Evolutionary conservation across 2,113 vertebrate species (phyloP).

Genomic region (Stigmatopora argus): DNA sequence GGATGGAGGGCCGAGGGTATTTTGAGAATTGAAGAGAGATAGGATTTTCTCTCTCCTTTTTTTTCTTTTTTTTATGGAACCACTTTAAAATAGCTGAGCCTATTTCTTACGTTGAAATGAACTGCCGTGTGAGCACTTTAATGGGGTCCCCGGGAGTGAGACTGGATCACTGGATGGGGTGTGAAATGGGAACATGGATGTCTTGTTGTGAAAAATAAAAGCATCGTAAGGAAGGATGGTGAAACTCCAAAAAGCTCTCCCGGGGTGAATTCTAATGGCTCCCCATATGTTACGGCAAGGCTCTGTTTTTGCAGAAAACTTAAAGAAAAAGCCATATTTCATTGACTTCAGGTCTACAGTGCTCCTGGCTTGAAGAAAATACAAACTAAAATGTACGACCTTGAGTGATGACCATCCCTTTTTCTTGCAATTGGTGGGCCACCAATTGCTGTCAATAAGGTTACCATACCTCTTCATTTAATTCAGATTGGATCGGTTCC

Average conservation of each 20-base stretch:
- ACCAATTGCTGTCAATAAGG: no score
- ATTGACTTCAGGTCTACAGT: background rate
- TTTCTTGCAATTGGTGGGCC: no score
- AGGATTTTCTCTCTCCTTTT: constrained; percentile 44
- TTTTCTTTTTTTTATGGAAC: constrained; percentile 27
- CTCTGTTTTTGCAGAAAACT: constrained; percentile 11
- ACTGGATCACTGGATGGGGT: constrained; percentile 51
- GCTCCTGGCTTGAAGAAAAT: background rate
- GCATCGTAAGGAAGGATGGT: constrained; percentile 24
- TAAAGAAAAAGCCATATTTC: background rate
- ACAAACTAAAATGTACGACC: no score
- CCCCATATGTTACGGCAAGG: constrained; percentile 36
- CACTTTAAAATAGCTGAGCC: constrained; percentile 60
- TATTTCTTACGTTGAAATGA: constrained; percentile 62
- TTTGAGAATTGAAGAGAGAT: constrained; percentile 59
- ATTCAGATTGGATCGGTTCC: no score
- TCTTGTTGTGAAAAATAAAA: constrained; percentile 42
- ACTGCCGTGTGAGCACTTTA: constrained; percentile 67
- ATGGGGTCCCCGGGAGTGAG: constrained; percentile 56
- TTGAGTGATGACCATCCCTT: no score
- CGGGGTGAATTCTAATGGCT: constrained; percentile 51
- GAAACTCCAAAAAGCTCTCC: constrained; percentile 44
- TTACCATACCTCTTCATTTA: no score
- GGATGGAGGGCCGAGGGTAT: constrained; percentile 49
- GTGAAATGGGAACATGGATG: constrained; percentile 59